A percentile compares a stretch with the other conserved stretches of the same genome.
Conservation (phyloP, 2,797 vertebrate species). For the Anguilla pacifica region DNA sequence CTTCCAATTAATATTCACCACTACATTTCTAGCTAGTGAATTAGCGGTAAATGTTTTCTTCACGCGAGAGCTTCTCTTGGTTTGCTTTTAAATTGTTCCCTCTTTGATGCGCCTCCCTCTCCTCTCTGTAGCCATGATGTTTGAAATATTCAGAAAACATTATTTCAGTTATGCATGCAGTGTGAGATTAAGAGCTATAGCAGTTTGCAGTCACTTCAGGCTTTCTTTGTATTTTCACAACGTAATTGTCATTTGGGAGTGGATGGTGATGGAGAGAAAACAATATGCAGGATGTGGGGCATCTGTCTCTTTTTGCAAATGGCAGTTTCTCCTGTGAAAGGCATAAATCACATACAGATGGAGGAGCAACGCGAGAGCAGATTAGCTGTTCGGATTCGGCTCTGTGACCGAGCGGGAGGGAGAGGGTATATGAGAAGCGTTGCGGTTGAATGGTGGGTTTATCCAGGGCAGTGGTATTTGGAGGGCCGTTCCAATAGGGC, state of each 20-base stretch:
- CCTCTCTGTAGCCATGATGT: background rate
- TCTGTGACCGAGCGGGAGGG: background rate
- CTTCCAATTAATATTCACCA: background rate
- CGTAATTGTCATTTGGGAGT: background rate
- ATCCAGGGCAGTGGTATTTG: background rate
- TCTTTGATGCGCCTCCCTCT: constrained; percentile 2
- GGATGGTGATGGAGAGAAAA: background rate
- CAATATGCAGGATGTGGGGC: background rate
- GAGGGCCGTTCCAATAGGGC: background rate
- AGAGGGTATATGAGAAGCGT: background rate
- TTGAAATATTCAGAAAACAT: constrained; percentile 23
- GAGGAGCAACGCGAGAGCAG: background rate
- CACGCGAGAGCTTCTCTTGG: background rate
- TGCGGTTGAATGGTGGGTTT: background rate
- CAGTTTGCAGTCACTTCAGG: background rate
- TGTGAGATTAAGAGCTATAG: background rate
- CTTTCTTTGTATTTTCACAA: background rate
- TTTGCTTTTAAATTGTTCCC: constrained; percentile 12
- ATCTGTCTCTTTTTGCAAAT: constrained; percentile 15
- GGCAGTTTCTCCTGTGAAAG: background rate
- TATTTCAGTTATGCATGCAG: constrained; percentile 15
- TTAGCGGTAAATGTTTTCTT: background rate
- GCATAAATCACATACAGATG: background rate
- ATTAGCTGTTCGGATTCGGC: background rate
- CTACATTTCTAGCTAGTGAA: background rate